These are phyloP conservation scores for Leptonema lineaticorne DNA, from an alignment of 1,140 invertebrate species.

Conservation along the genomic window DNA sequence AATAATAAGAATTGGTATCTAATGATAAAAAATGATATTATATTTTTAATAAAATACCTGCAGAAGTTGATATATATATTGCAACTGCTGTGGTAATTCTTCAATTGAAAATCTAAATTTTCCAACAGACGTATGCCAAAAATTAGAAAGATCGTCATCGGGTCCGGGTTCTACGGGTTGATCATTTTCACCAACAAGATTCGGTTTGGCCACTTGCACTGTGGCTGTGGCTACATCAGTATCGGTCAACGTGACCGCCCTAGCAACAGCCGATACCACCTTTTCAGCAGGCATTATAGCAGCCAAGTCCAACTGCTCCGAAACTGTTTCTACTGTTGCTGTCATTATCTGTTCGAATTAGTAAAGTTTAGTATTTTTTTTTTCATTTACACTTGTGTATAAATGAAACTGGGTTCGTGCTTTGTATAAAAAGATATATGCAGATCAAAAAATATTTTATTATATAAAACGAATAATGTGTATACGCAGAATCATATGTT, in stretches of 20 bases:
- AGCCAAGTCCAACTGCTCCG: conserved; percentile 82
- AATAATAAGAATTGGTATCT: not conserved
- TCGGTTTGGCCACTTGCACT: conserved; percentile 64
- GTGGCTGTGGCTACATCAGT: conserved; percentile 75
- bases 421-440: not conserved
- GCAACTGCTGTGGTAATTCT: conserved; percentile 88
- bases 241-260: conserved; percentile 85
- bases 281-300: conserved; percentile 80
- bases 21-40: no score
- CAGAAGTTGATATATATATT: conserved; percentile 87
- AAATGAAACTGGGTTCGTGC: conserved; percentile 24
- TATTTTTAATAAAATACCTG: conserved; percentile 61
- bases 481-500: no score
- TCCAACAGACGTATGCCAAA: conserved; percentile 90
- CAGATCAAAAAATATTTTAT: conserved; percentile 28
- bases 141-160: conserved; percentile 74
- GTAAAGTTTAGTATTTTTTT: not conserved
- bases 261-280: conserved; percentile 76
- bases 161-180: conserved; percentile 63
- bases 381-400: not conserved
- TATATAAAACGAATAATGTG: not conserved
- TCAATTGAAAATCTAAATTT: conserved; percentile 90
- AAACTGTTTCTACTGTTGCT: conserved; percentile 89
- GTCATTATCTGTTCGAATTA: conserved; percentile 76
- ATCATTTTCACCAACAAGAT: conserved; percentile 70